Evolutionary conservation across 23 tunicate species (phyloP), one percentile per base, ranked within the genome.

Genomic region (Oikopleura albicans): DNA sequence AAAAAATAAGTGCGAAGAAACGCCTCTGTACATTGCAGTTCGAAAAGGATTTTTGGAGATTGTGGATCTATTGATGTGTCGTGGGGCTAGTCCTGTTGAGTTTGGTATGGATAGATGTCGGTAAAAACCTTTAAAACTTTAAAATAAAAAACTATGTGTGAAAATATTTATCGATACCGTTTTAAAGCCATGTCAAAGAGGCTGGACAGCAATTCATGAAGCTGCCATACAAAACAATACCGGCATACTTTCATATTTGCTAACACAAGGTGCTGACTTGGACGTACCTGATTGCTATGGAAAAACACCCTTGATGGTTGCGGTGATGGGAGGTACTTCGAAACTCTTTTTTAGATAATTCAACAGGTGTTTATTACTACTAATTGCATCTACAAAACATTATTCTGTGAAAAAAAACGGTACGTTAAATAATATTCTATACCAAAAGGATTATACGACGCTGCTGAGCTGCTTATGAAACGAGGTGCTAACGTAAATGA

Each of bases 151-250:
- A n/a, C n/a, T n/a, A n/a, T n/a, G n/a, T n/a, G n/a, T n/a, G n/a
- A n/a, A n/a, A n/a, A n/a, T n/a, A n/a, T n/a, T n/a, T n/a, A n/a
- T n/a, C n/a, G n/a, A n/a, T n/a, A n/a, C n/a, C n/a, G n/a, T n/a
- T n/a, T n/a, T n/a, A n/a, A n/a, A n/a, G n/a, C n/a, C n/a, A n/a
- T 49, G 59, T 22, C 8, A 8, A 8, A 8, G 59, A 8, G 79
- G 79, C 37, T 71, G 79, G 79, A 71, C 79, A 12, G 34, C 79
- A 29, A 16, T 71, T 16, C 79, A 71, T 29, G 79, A 71, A 71
- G 79, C 79, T 34, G 33, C 36, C 34, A 37, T 29, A 37, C 27
- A 71, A 31, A 71, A 71, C 4, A 71, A 16, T 71, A 22, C 37
- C 4, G 37, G 36, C 33, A 71, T 71, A 22, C 31, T 71, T 34